Percentiles rank a stretch among this genome's conserved stretches.
Evolutionary conservation across 2,888 invertebrate species (phyloP).

Genomic region (Oithona nana): DNA sequence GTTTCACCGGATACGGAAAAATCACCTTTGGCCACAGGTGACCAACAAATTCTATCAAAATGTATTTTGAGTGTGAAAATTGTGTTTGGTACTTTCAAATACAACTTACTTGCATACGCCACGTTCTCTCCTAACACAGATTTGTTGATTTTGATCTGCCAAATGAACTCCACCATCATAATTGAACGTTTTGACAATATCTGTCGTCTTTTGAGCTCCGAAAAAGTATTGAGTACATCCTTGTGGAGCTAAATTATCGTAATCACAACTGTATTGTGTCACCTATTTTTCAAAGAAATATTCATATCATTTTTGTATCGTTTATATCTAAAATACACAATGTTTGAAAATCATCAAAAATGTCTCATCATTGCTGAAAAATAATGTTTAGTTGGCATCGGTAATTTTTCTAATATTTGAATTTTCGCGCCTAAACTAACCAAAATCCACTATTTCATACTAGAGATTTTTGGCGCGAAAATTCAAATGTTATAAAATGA

Average conservation of each 20-base stretch:
- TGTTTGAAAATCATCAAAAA: too few relatives aligned
- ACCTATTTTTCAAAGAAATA: not conserved
- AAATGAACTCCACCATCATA: constrained; percentile 6
- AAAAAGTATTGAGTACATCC: constrained; percentile 13
- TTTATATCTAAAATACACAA: too few relatives aligned
- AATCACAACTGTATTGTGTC: constrained; percentile 8
- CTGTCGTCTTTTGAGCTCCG: not conserved
- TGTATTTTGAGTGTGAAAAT: not conserved
- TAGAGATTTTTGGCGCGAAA: too few relatives aligned
- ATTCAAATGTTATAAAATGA: too few relatives aligned
- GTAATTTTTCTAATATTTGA: too few relatives aligned
- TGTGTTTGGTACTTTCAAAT: not conserved
- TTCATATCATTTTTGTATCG: too few relatives aligned
- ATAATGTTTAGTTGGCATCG: too few relatives aligned
- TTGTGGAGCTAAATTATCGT: constrained; percentile 7
- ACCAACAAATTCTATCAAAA: not conserved
- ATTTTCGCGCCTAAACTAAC: too few relatives aligned
- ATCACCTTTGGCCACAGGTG: not conserved
- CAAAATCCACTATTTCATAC: too few relatives aligned
- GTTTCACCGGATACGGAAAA: not conserved
- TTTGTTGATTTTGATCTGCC: constrained; percentile 10
- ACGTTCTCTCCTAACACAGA: constrained; percentile 5
- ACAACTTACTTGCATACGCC: not conserved
- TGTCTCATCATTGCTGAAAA: too few relatives aligned
- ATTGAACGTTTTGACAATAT: constrained; percentile 4